Evolutionary conservation across 2,888 invertebrate species (phyloP).

Genomic region (Dryobota labecula): DNA sequence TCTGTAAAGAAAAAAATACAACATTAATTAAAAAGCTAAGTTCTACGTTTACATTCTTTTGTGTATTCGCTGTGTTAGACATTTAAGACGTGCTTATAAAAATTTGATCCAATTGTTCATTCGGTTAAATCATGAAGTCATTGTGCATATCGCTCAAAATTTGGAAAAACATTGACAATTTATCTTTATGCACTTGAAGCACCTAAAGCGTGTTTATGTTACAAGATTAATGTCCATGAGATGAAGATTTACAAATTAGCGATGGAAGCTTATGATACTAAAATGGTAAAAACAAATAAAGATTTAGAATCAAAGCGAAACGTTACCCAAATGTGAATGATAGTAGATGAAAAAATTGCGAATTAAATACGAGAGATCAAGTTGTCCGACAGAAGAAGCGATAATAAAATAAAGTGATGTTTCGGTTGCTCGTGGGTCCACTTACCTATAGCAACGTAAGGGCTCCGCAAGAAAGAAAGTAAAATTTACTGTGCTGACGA

Average conservation of each 20-base stretch:
- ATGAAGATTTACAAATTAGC: constrained; percentile 67
- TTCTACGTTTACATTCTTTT: neutral
- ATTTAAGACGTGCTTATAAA: constrained; percentile 45
- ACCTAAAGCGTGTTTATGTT: constrained; percentile 73
- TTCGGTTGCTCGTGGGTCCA: constrained; percentile 84
- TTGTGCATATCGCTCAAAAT: constrained; percentile 45
- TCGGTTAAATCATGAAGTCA: constrained; percentile 23
- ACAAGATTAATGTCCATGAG: constrained; percentile 61
- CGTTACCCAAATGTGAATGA: constrained; percentile 87
- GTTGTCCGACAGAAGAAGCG: constrained; percentile 78
- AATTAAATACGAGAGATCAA: constrained; percentile 78
- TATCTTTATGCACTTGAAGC: constrained; percentile 68
- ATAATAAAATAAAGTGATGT: constrained; percentile 80
- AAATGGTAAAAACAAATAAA: constrained; percentile 80
- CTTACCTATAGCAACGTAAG: constrained; percentile 90
- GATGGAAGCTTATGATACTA: constrained; percentile 80
- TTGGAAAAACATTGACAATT: constrained; percentile 39
- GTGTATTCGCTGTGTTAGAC: constrained; percentile 50
- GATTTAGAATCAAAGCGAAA: constrained; percentile 89
- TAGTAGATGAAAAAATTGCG: constrained; percentile 78
- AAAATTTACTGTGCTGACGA: constrained; percentile 89
- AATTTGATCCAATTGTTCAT: constrained; percentile 27
- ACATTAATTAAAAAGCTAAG: constrained; percentile 28
- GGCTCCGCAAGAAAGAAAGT: constrained; percentile 91
- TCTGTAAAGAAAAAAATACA: constrained; percentile 79